Conservation (phyloP, 2,113 vertebrate species). For the Larimichthys polyactis region DNA sequence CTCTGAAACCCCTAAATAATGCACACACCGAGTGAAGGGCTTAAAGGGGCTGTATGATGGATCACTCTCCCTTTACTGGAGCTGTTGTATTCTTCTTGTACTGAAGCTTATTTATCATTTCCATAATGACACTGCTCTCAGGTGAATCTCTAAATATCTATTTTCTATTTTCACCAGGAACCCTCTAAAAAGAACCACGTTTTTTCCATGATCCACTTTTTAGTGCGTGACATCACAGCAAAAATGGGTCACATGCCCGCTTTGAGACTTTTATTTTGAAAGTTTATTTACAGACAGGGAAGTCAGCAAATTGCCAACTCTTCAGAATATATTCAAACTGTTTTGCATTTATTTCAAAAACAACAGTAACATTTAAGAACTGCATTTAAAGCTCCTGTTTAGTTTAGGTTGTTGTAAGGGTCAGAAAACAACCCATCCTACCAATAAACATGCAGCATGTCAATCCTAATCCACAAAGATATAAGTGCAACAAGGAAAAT, state of each 20-base stretch:
- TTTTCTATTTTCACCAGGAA: slow-evolving; percentile 64
- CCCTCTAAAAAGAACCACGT: slow-evolving; percentile 34
- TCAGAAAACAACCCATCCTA: neutral
- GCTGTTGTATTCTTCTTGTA: slow-evolving; percentile 52
- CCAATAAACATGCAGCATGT: neutral
- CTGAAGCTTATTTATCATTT: slow-evolving; percentile 73
- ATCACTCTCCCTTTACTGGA: slow-evolving; percentile 68
- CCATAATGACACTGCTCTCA: slow-evolving; percentile 66
- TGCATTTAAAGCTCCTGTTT: neutral
- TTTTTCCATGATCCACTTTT: slow-evolving; percentile 67
- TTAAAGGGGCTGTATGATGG: slow-evolving; percentile 76
- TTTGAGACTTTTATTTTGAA: slow-evolving; percentile 50
- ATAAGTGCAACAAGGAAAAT: neutral
- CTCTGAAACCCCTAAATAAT: slow-evolving; percentile 81
- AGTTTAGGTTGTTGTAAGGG: neutral
- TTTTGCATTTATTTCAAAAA: neutral
- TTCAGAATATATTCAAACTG: neutral
- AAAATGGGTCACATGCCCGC: slow-evolving; percentile 66
- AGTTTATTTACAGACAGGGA: slow-evolving; percentile 5
- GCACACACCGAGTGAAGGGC: slow-evolving; percentile 70
- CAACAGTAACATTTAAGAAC: neutral
- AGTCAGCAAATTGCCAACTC: neutral
- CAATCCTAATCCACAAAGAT: neutral
- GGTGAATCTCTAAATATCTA: slow-evolving; percentile 74
- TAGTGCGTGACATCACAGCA: slow-evolving; percentile 35